phyloP scores from a whole-genome alignment of 2,888 invertebrate species.

The Mantis religiosa region DNA sequence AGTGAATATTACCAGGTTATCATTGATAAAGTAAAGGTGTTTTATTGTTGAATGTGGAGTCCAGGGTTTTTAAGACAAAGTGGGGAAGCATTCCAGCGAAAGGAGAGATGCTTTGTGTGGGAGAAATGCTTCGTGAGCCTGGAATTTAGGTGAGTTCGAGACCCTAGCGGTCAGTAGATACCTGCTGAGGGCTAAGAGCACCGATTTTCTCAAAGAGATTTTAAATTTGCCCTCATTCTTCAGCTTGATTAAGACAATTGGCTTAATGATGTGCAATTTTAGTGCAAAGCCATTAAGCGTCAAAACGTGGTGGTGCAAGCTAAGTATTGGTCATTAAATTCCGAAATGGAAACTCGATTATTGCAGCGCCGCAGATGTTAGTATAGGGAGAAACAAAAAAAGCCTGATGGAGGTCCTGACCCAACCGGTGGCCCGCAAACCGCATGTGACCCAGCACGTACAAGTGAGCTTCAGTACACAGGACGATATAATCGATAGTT shows the following conservation, averaged over 20 bases:
- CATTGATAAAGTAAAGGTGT: too few relatives aligned
- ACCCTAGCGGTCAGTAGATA: not conserved
- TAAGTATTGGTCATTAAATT: not conserved
- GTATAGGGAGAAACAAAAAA: not conserved
- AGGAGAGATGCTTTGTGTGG: too few relatives aligned
- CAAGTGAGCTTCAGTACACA: not conserved
- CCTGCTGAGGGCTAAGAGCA: not conserved
- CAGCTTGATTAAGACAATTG: not conserved
- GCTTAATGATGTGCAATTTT: not conserved
- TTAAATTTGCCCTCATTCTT: not conserved
- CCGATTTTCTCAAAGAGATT: not conserved
- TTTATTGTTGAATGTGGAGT: too few relatives aligned
- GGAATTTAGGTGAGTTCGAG: not conserved
- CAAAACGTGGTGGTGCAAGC: not conserved
- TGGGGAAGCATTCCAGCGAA: too few relatives aligned
- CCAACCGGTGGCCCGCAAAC: not conserved
- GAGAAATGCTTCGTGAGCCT: not conserved
- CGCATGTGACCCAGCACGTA: not conserved
- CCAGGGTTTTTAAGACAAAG: too few relatives aligned
- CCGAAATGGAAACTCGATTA: not conserved
- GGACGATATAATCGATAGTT: not conserved
- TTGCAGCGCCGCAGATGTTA: not conserved
- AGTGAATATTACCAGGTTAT: too few relatives aligned
- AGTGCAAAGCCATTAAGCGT: not conserved
- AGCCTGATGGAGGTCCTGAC: slow-evolving; percentile 1